phyloP scores from a whole-genome alignment of 2,888 invertebrate species.

The Eilema griseolum region DNA sequence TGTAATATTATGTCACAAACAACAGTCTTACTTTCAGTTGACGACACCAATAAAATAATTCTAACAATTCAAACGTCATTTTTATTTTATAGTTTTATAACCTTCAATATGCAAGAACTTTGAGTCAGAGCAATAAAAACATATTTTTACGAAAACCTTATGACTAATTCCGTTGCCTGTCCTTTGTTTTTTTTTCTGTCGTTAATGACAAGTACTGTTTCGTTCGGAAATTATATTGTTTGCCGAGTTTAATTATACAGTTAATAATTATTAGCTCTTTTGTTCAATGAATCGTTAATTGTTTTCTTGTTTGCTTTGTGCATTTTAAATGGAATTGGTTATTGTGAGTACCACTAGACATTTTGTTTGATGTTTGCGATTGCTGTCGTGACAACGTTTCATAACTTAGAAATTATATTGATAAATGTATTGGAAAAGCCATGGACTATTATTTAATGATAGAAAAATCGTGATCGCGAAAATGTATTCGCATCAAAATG shows the following conservation, averaged over 20 bases:
- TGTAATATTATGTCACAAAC: constrained; percentile 8
- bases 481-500: background rate
- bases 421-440: no score
- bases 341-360: constrained; percentile 20
- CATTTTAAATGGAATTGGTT: constrained; percentile 23
- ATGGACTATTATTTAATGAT: background rate
- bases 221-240: constrained; percentile 34
- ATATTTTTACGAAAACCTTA: constrained; percentile 4
- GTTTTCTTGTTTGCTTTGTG: constrained; percentile 24
- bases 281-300: constrained; percentile 28
- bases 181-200: constrained; percentile 26
- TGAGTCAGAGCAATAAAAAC: background rate
- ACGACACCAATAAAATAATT: constrained; percentile 31
- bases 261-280: constrained; percentile 35
- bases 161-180: constrained; percentile 13
- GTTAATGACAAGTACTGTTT: constrained; percentile 26
- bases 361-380: constrained; percentile 19
- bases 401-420: background rate
- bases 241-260: constrained; percentile 31
- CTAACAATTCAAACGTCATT: constrained; percentile 12
- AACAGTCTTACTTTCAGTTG: constrained; percentile 33
- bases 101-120: constrained; percentile 8
- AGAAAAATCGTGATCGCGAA: background rate
- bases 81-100: constrained; percentile 30
- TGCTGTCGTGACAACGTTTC: constrained; percentile 1